Base-by-base conservation (phyloP, 2,888 invertebrate species). In the Diarsia dahlii region DNA sequence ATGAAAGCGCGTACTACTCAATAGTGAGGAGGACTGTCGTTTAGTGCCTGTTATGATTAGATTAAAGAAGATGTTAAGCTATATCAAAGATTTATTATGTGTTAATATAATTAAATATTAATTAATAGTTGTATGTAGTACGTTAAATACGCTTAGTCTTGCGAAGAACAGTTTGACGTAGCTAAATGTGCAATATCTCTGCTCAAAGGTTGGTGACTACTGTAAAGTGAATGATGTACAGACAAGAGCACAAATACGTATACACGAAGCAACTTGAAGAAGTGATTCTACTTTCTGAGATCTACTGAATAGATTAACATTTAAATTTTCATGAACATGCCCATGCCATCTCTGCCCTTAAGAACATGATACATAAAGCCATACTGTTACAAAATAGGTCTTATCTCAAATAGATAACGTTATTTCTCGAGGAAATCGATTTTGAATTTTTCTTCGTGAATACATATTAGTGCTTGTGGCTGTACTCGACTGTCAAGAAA, bases 21-120 rank as follows among this genome's bases (percentile, higher is more conserved):
- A 70, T 52, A 69, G 60, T 66, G 58, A 66, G 45, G 54, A 64
- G 58, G 73, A 69, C 64, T 71, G 58, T 76, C 60, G 62, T 74
- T 81, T 86, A 86, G 88, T 86, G 86, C 86, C 86, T 86, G 76
- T 84, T 71, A 79, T 60, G 28, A 76, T 18, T 85, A 87, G 76
- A 63, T 62, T 74, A 74, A 72, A 71, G 13, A 50, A 50, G 23
- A 76, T 78, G 73, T 81, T 86, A 78, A 76, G 76, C 60, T 76
- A 73, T 87, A 86, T 78, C 72, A 88, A 74, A 80, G 74, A 65
- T 82, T 76, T 85, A 83, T 76, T 68, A 68, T 64, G 58, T 34
- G 58, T 74, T 60, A 76, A 80, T 60, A 48, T 80, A 68, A 64
- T 46, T 74, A 62, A 71, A 65, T 76, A 77, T 80, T 45, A 63